Conservation (phyloP, 2,113 vertebrate species). For the Cyprinodon brontotheroides region DNA sequence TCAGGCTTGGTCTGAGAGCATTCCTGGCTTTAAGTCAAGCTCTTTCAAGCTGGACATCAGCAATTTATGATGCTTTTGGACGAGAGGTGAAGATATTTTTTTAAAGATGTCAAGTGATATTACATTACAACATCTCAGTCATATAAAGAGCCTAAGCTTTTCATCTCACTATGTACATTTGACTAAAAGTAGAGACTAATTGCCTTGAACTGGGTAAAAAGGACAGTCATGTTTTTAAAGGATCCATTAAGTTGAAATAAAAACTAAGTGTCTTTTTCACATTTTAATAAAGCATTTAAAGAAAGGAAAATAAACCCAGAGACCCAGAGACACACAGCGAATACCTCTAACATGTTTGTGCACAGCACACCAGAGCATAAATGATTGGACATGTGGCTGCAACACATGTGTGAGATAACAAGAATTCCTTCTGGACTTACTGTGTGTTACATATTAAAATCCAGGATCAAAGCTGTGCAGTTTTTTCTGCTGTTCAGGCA, state of each 20-base stretch:
- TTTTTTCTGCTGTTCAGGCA: conserved; percentile 10
- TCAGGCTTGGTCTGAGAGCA: conserved; percentile 7
- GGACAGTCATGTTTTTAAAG: neutral
- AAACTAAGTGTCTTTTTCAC: too few relatives aligned
- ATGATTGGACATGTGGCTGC: conserved; percentile 37
- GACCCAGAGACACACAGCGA: neutral
- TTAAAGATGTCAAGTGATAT: conserved; percentile 25
- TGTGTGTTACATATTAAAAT: conserved; percentile 38
- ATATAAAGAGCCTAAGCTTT: conserved; percentile 11
- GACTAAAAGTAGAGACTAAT: neutral
- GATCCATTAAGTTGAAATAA: neutral
- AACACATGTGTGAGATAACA: conserved; percentile 59
- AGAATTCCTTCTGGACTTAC: conserved; percentile 43
- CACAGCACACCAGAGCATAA: conserved; percentile 25
- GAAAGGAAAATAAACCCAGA: neutral
- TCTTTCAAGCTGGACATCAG: conserved; percentile 34
- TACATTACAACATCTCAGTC: neutral
- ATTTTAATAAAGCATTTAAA: neutral
- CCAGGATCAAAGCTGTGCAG: conserved; percentile 34
- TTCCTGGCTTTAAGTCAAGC: conserved; percentile 25
- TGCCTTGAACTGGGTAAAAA: neutral
- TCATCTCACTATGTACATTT: neutral
- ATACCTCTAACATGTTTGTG: conserved; percentile 26
- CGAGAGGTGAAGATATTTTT: conserved; percentile 9
- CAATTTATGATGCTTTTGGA: conserved; percentile 31